Percentiles rank a stretch among this genome's conserved stretches.
Evolutionary conservation across 2,888 invertebrate species (phyloP).

Genomic region (Leucozona laternaria): DNA sequence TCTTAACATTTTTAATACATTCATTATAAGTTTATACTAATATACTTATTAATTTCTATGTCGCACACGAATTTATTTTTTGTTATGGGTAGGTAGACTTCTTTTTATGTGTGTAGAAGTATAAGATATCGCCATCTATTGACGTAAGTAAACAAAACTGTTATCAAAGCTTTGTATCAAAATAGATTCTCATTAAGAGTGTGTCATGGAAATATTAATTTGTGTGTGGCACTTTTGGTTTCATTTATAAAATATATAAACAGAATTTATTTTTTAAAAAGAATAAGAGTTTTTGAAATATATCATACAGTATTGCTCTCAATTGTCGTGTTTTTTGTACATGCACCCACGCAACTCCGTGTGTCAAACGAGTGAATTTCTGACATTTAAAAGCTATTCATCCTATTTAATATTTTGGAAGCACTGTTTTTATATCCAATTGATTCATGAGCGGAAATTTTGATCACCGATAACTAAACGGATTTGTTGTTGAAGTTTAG

Average conservation of each 20-base stretch:
- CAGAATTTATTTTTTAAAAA: too few relatives aligned
- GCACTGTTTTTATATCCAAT: too few relatives aligned
- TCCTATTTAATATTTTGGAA: too few relatives aligned
- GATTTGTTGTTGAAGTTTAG: too few relatives aligned
- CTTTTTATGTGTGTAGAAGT: background rate
- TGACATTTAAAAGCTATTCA: too few relatives aligned
- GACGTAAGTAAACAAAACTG: constrained; percentile 5
- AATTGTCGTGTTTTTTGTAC: too few relatives aligned
- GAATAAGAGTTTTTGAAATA: too few relatives aligned
- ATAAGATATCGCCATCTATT: constrained; percentile 27
- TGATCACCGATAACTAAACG: too few relatives aligned
- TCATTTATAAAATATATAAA: background rate
- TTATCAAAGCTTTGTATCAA: background rate
- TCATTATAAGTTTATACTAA: background rate
- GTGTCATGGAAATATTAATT: background rate
- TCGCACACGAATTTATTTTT: constrained; percentile 13
- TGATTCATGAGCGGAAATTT: too few relatives aligned
- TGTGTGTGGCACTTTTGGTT: background rate
- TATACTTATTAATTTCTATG: constrained; percentile 20
- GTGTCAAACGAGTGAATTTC: too few relatives aligned
- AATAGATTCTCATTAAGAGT: background rate
- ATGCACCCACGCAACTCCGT: too few relatives aligned
- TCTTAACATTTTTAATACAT: background rate
- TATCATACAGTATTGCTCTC: too few relatives aligned
- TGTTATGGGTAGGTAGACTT: background rate